Conservation (phyloP, 2,113 vertebrate genomes). For the Laterallus jamaicensis region DNA sequence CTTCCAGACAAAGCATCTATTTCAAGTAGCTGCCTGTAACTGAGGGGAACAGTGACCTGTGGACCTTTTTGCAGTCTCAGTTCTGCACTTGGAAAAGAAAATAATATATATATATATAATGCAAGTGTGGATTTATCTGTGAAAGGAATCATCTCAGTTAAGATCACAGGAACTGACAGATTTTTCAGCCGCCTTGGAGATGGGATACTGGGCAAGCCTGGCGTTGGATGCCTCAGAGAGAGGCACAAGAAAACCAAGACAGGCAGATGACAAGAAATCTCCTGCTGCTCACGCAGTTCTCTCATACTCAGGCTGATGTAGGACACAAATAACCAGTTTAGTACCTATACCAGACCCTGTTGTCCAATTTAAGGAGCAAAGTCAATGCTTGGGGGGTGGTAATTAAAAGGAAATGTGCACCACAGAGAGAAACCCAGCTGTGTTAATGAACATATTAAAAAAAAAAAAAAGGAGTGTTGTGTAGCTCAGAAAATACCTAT, state of each 20-base stretch:
- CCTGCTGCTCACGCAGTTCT: neutral
- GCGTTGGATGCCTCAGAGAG: neutral
- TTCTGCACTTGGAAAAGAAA: neutral
- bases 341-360: neutral
- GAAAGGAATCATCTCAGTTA: slow-evolving; percentile 8
- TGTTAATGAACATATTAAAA: neutral
- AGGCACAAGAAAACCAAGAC: neutral
- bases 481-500: slow-evolving; percentile 3
- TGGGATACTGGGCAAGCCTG: neutral
- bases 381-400: neutral
- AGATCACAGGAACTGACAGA: neutral
- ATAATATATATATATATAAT: too few species aligned
- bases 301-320: neutral
- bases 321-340: neutral
- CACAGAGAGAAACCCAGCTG: neutral
- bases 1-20: neutral
- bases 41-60: neutral
- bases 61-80: neutral
- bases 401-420: slow-evolving; percentile 20
- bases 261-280: neutral
- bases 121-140: neutral
- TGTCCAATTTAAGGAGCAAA: neutral
- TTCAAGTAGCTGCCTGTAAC: slow-evolving; percentile 22
- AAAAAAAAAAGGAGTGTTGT: neutral
- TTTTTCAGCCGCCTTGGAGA: neutral